A percentile compares a stretch with the other conserved stretches of the same genome.
These are phyloP conservation scores for Exaiptasia diaphana DNA, from an alignment of 64 coral and sea anemone species.

Conservation along the genomic window DNA sequence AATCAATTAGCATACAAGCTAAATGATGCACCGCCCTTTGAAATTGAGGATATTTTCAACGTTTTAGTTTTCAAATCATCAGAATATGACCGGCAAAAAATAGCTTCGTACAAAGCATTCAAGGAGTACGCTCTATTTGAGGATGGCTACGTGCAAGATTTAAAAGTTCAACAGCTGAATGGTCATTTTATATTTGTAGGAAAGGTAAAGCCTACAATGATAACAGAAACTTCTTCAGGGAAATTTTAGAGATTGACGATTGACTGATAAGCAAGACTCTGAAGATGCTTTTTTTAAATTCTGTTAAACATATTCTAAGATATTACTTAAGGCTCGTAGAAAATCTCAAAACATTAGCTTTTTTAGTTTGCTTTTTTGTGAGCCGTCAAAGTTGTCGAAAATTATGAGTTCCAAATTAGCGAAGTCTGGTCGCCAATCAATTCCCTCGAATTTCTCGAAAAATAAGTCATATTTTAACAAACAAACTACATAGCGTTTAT, in stretches of 20 bases:
- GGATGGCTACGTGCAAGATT: conserved; percentile 17
- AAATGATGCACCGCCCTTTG: conserved; percentile 16
- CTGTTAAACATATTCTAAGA: too few relatives aligned
- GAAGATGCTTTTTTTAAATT: too few relatives aligned
- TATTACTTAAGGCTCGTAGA: too few relatives aligned
- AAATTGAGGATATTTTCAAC: conserved; percentile 46
- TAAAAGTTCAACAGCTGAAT: conserved; percentile 26
- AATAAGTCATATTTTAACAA: too few relatives aligned
- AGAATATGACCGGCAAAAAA: conserved; percentile 41
- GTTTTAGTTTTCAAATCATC: conserved; percentile 26
- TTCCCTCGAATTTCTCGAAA: too few relatives aligned
- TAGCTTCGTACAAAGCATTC: conserved; percentile 38
- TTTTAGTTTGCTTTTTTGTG: too few relatives aligned
- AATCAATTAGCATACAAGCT: neutral
- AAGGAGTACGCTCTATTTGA: conserved; percentile 37
- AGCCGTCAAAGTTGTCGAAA: too few relatives aligned
- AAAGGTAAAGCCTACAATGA: conserved; percentile 7
- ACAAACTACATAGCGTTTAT: too few relatives aligned
- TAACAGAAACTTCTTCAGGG: neutral
- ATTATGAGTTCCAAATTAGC: too few relatives aligned
- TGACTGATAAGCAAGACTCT: too few relatives aligned
- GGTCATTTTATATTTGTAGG: conserved; percentile 7
- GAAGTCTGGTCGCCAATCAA: too few relatives aligned
- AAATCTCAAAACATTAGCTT: too few relatives aligned
- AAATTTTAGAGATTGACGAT: neutral